Percentiles rank a stretch among this genome's conserved stretches.
phyloP scores from a whole-genome alignment of 2,888 invertebrate species.

The Acheta domesticus region DNA sequence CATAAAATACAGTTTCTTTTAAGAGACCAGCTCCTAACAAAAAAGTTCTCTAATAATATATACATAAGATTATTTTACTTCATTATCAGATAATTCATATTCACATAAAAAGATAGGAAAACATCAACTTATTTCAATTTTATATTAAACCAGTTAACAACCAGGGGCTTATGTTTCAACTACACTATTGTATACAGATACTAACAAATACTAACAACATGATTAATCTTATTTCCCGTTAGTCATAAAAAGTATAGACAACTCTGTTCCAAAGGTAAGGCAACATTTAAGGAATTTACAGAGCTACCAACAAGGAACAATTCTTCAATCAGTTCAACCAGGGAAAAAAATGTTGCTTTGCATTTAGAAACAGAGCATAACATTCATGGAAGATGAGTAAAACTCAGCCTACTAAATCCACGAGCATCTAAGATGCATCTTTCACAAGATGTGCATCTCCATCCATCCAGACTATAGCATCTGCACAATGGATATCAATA shows the following conservation, averaged over 20 bases:
- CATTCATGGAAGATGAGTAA: not conserved
- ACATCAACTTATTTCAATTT: not conserved
- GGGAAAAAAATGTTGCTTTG: not conserved
- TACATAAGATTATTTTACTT: no score
- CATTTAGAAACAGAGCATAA: not conserved
- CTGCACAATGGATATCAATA: not conserved
- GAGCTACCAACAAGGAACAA: not conserved
- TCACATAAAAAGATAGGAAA: no score
- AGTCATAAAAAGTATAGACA: not conserved
- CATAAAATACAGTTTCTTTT: no score
- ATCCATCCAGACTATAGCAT: not conserved
- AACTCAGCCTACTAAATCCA: not conserved
- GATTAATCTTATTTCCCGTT: not conserved
- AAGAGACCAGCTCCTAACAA: no score
- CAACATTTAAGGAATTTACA: not conserved
- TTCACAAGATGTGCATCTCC: not conserved
- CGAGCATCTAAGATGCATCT: not conserved
- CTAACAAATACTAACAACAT: no score
- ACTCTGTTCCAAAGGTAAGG: slow-evolving; percentile 5
- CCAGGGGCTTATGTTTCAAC: no score
- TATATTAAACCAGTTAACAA: not conserved
- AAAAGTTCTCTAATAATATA: no score
- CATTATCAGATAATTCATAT: no score
- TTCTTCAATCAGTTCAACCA: not conserved
- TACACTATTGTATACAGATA: no score